Base-by-base conservation (phyloP, 2,113 vertebrate genomes). In the Microcebus ravelobensis region DNA sequence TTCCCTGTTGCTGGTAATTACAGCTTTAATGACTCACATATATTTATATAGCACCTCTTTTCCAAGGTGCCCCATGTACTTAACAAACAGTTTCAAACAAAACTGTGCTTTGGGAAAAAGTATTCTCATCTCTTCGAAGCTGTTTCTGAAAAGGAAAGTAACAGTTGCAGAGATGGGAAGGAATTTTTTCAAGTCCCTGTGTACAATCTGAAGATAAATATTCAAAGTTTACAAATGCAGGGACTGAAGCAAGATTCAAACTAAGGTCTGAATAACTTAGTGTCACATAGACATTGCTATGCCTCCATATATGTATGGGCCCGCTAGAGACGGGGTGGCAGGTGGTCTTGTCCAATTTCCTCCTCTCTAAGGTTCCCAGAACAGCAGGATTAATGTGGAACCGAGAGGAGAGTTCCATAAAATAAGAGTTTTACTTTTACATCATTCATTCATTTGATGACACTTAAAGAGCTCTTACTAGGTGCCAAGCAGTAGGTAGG, bases 11-110 rank as follows among this genome's bases (percentile, higher is more conserved):
- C 36, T 81, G 25, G 27, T 81, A 94, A 90, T 96, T 92, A 95
- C 25, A 87, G 27, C 79, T 91, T 90, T 85, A 96, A n/a, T 90
- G 80, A 95, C 45, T 91, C 65, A 85, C 65, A 73, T 87, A 59
- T 96, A 92, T 96, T 96, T 93, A 87, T 92, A 77, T 92, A 94
- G 15, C 52, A 80, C 67, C 29, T 87, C 59, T 95, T 88, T 91
- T 84, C n/a, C 68, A 96, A 97, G 80, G 76, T 71, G 48, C 27
- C 77, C 87, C 27, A 14, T 81, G 13, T 48, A 86, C 31, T 90
- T 83, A 68, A 68, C 42, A 82, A 97, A 85, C 34, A 82, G 77
- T 94, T 95, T 10, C 74, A 77, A 85, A 92, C 29, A 87, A 93
- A 93, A 87, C 8, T 45, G 15, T 94, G 57, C 71, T 87, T 6